Evolutionary conservation across 2,797 vertebrate genomes (phyloP), one percentile per base, ranked within the genome.

Genomic region (Cyprinodon diabolis): DNA sequence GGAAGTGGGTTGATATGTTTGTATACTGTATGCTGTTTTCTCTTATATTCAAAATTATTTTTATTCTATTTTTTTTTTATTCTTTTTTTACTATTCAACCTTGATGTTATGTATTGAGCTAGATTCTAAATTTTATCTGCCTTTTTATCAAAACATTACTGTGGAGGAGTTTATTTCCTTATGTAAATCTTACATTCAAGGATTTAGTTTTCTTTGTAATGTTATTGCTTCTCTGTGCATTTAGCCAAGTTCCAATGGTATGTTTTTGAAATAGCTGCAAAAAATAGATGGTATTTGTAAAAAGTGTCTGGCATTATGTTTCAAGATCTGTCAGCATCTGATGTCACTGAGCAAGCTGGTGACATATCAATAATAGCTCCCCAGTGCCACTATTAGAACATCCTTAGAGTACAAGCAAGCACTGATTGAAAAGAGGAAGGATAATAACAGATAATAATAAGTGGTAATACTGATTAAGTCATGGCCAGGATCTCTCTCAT

Each of bases 391-490:
- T 88, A 88, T 90, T 87, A 90, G 78, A 89, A 87, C 91, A 87
- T 91, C 79, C 86, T 92, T 83, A 69, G 75, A 88, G 87, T 88
- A 94, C 93, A 94, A 94, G 90, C 87, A 80, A 82, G 69, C 71
- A 9, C 93, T 94, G 93, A 95, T 94, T 93, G 93, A 93, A 93
- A 93, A 92, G 91, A 89, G 84, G 87, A 72, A 74, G 77, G 89
- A 93, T 93, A 94, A 94, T 94, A 89, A 92, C 77, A 74, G 87
- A 90, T 93, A 91, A 92, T 94, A 93, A 91, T 80, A 78, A 87
- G 84, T 84, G 81, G 81, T 78, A 87, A 88, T 91, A 87, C 89
- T 91, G 90, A 94, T 93, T 89, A 92, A 92, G 90, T 88, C 88
- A 78, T 86, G 77, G 78, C 78, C 74, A 75, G 73, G 82, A 86